A percentile compares a stretch with the other conserved stretches of the same genome.
Evolutionary conservation across 1,140 invertebrate genomes (phyloP).

Genomic region (Tetramorium parvispinum): DNA sequence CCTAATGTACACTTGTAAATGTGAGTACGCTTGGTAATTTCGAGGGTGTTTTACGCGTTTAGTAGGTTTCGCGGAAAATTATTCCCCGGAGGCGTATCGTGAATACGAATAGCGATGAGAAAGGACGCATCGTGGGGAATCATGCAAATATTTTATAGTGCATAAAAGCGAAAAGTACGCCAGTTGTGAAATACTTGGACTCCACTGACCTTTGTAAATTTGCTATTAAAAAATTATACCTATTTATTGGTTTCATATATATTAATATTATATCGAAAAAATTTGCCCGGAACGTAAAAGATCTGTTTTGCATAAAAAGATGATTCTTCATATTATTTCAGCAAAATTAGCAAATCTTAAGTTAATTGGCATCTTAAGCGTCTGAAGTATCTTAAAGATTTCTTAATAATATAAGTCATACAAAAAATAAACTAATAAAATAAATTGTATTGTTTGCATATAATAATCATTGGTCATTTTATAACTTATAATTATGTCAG

Average conservation of each 20-base stretch:
- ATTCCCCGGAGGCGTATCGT: constrained; percentile 56
- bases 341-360: not conserved
- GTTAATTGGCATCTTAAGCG: not conserved
- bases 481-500: not conserved
- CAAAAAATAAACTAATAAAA: not conserved
- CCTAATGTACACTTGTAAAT: constrained; percentile 35
- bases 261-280: not conserved
- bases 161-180: constrained; percentile 63
- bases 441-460: not conserved
- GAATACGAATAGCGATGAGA: constrained; percentile 50
- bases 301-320: not conserved
- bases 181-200: constrained; percentile 51
- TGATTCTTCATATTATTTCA: not conserved
- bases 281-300: not conserved
- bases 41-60: constrained; percentile 62
- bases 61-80: constrained; percentile 62
- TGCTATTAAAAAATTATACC: constrained; percentile 57
- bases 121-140: constrained; percentile 58
- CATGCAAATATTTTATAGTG: constrained; percentile 70
- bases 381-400: too few relatives aligned
- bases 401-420: not conserved
- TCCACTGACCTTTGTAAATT: constrained; percentile 32
- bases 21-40: constrained; percentile 53
- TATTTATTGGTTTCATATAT: not conserved
- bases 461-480: not conserved